These are phyloP conservation scores for Vespertilio murinus DNA, from an alignment of 2,797 vertebrate species.

Conservation along the genomic window DNA sequence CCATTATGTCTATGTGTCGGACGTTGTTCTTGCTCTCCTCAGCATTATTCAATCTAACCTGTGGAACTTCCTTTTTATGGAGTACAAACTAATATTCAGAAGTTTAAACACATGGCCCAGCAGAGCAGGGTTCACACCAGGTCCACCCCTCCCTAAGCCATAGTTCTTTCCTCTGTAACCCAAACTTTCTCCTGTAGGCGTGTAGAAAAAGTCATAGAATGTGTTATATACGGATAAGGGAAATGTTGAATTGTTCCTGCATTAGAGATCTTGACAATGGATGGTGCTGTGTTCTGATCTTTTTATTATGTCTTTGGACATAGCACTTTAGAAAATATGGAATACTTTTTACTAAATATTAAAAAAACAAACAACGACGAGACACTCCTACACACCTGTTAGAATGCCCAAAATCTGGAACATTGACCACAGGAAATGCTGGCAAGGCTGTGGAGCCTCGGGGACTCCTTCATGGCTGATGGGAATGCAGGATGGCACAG, in stretches of 20 bases:
- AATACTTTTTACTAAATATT: not conserved
- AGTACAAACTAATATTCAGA: not conserved
- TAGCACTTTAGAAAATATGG: not conserved
- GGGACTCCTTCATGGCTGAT: not conserved
- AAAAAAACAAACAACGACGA: not conserved
- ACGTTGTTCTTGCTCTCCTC: not conserved
- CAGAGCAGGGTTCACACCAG: not conserved
- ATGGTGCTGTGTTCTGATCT: not conserved
- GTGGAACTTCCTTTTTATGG: not conserved
- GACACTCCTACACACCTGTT: not conserved
- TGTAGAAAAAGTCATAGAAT: not conserved
- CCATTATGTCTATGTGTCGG: not conserved
- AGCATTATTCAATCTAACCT: not conserved
- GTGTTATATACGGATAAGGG: not conserved
- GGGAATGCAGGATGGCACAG: not conserved
- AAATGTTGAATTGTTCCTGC: not conserved
- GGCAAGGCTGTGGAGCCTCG: not conserved
- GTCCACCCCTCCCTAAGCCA: not conserved
- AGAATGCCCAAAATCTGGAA: not conserved
- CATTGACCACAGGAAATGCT: not conserved
- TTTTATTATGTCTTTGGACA: not conserved
- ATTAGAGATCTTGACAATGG: conserved; percentile 8
- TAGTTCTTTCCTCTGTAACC: not conserved
- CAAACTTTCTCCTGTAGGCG: not conserved
- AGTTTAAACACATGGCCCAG: not conserved